Percentiles rank a stretch among this genome's conserved stretches.
Evolutionary conservation across 2,113 vertebrate genomes (phyloP).

Genomic region (Physeter macrocephalus): DNA sequence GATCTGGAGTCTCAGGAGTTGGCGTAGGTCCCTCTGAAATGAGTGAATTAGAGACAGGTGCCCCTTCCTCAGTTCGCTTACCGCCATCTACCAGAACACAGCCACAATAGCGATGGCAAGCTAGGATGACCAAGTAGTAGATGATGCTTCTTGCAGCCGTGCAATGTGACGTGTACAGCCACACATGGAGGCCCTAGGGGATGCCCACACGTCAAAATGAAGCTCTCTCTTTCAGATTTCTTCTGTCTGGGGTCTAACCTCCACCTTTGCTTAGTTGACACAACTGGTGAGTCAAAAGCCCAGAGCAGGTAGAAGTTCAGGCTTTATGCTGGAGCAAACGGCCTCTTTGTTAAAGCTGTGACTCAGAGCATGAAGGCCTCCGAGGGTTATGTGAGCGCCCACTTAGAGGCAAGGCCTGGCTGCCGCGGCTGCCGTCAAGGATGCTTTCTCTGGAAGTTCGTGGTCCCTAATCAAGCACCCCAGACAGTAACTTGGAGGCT

Average conservation of each 20-base stretch:
- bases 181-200: rapidly evolving
- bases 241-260: neutral
- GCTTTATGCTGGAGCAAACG: neutral
- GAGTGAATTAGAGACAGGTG: neutral
- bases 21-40: neutral
- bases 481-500: neutral
- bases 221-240: neutral
- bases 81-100: neutral
- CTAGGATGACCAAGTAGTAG: rapidly evolving
- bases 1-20: neutral
- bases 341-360: neutral
- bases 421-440: neutral
- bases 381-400: rapidly evolving
- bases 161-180: rapidly evolving
- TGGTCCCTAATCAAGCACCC: too few relatives aligned
- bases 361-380: neutral
- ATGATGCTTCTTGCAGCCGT: rapidly evolving
- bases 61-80: neutral
- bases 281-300: neutral
- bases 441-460: neutral
- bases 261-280: neutral
- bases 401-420: neutral
- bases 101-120: rapidly evolving
- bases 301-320: neutral
- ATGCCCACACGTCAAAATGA: rapidly evolving